Conservation (phyloP, 2,113 vertebrate genomes). For the Balaeniceps rex region DNA sequence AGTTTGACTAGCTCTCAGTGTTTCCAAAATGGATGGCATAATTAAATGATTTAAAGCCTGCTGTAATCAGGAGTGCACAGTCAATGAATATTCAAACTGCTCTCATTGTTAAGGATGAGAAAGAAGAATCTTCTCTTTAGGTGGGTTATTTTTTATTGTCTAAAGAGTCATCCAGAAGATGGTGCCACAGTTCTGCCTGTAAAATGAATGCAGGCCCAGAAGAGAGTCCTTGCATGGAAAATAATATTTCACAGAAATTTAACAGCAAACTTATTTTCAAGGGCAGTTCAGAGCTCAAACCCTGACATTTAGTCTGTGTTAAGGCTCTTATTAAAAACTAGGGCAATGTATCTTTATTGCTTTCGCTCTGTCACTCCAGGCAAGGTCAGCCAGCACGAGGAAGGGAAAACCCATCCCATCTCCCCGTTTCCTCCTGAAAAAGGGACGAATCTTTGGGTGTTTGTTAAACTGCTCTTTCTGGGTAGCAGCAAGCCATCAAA, state of each 20-base stretch:
- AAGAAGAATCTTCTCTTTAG: background rate
- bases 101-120: slow-evolving; percentile 41
- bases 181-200: slow-evolving; percentile 72
- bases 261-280: slow-evolving; percentile 32
- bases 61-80: slow-evolving; percentile 59
- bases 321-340: slow-evolving; percentile 24
- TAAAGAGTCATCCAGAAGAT: slow-evolving; percentile 72
- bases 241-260: background rate
- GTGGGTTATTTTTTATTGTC: slow-evolving; percentile 28
- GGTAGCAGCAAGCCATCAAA: background rate
- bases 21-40: slow-evolving; percentile 63
- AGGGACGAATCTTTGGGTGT: background rate
- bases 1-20: slow-evolving; percentile 47
- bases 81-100: slow-evolving; percentile 72
- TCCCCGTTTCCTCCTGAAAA: background rate
- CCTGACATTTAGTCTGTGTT: background rate
- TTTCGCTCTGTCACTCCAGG: slow-evolving; percentile 38
- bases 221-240: background rate
- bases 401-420: background rate
- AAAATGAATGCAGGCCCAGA: background rate
- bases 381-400: slow-evolving; percentile 42
- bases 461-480: background rate
- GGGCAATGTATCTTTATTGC: slow-evolving; percentile 6
- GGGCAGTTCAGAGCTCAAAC: background rate
- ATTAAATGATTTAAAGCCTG: slow-evolving; percentile 63